Conservation (phyloP, 1,140 invertebrate species). For the Drosophila parabipectinata region DNA sequence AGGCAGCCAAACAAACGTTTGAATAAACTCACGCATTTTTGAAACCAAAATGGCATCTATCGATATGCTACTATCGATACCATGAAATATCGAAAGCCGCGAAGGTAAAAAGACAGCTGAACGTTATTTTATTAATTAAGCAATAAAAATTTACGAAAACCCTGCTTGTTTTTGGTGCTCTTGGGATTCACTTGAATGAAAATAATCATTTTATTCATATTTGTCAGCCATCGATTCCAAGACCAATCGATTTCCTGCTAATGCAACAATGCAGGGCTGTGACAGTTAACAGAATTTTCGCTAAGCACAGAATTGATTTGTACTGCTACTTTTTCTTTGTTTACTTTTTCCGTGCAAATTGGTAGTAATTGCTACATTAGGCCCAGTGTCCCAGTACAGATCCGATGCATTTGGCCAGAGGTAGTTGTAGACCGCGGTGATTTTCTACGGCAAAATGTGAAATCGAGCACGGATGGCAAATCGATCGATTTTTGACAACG, state of each 20-base stretch:
- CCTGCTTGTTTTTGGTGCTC: background rate
- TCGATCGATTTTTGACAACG: slow-evolving; percentile 69
- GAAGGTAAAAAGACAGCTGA: too few relatives aligned
- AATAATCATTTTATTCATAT: background rate
- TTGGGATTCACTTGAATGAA: background rate
- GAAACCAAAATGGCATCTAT: background rate
- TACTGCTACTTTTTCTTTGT: slow-evolving; percentile 48
- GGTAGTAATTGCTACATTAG: background rate
- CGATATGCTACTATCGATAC: background rate
- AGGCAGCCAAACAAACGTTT: background rate
- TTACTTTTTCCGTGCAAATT: slow-evolving; percentile 46
- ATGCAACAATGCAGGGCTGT: slow-evolving; percentile 16
- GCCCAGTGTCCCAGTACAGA: background rate
- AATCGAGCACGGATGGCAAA: slow-evolving; percentile 42
- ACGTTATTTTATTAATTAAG: too few relatives aligned
- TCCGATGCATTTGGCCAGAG: background rate
- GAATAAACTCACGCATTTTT: slow-evolving; percentile 30
- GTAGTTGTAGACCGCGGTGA: background rate
- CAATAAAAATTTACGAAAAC: background rate
- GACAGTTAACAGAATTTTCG: slow-evolving; percentile 37
- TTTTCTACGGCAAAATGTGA: slow-evolving; percentile 38
- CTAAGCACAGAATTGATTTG: slow-evolving; percentile 43
- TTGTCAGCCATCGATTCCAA: background rate
- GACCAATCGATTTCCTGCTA: slow-evolving; percentile 8
- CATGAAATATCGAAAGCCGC: background rate